A percentile compares a stretch with the other conserved stretches of the same genome.
Evolutionary conservation across 2,797 vertebrate genomes (phyloP).

Genomic region (Hoplostethus atlanticus): DNA sequence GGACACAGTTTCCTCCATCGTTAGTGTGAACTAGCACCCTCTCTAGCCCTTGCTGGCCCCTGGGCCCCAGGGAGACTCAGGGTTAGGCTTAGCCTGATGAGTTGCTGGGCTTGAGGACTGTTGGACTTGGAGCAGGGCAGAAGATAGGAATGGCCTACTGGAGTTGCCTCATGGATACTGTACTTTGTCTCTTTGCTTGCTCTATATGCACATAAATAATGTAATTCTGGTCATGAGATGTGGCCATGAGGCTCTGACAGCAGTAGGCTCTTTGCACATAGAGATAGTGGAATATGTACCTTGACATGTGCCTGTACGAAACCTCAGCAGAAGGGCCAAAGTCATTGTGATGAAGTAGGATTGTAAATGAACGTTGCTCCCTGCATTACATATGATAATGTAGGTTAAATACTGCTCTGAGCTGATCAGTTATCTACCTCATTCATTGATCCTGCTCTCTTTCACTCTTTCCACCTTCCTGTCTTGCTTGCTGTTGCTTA

Average conservation of each 20-base stretch:
- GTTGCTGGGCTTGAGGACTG: slow-evolving; percentile 38
- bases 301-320: not conserved
- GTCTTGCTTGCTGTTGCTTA: slow-evolving; percentile 43
- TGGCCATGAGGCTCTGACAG: not conserved
- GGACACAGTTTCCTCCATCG: slow-evolving; percentile 84
- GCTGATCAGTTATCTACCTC: slow-evolving; percentile 12
- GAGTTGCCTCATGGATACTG: slow-evolving; percentile 25
- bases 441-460: slow-evolving; percentile 18
- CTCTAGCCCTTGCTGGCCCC: slow-evolving; percentile 74
- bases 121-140: slow-evolving; percentile 52
- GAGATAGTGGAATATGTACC: too few species aligned
- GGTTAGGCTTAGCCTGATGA: slow-evolving; percentile 65
- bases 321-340: not conserved
- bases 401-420: not conserved
- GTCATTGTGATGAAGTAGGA: not conserved
- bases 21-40: slow-evolving; percentile 78
- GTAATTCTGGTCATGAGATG: slow-evolving; percentile 2
- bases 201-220: slow-evolving; percentile 15
- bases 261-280: not conserved
- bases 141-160: slow-evolving; percentile 1
- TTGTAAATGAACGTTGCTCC: not conserved
- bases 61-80: slow-evolving; percentile 60
- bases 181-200: slow-evolving; percentile 2
- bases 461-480: slow-evolving; percentile 22
- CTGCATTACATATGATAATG: not conserved